Evolutionary conservation across 2,113 vertebrate genomes (phyloP).

Genomic region (Paracanthobrama guichenoti): DNA sequence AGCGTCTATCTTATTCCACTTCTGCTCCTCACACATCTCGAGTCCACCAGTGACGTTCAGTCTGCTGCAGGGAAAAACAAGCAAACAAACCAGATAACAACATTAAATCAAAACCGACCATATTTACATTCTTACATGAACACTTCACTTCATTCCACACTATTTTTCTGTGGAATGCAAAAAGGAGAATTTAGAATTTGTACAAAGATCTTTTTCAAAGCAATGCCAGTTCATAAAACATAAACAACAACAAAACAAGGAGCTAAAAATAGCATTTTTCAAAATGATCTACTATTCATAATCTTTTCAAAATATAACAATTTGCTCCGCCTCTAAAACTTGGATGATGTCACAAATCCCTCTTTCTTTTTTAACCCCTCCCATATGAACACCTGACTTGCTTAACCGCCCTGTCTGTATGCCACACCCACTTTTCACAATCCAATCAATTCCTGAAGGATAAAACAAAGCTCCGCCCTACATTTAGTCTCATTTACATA

Average conservation of each 20-base stretch:
- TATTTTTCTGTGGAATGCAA: not conserved
- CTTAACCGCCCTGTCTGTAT: not conserved
- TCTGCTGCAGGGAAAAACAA: slow-evolving; percentile 2
- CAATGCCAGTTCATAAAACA: not conserved
- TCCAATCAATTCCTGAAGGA: not conserved
- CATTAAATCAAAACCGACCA: not conserved
- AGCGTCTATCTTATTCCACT: slow-evolving; percentile 50
- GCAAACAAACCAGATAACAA: not conserved
- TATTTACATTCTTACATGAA: not conserved
- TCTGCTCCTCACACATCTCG: not conserved
- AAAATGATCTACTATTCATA: not conserved
- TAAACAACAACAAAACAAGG: not conserved
- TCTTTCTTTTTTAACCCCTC: not conserved
- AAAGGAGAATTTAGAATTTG: no score
- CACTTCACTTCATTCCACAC: not conserved
- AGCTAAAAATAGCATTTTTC: not conserved
- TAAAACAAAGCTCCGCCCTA: not conserved
- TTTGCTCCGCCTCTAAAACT: not conserved
- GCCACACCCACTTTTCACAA: not conserved
- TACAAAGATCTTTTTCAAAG: not conserved
- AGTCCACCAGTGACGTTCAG: not conserved
- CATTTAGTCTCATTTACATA: not conserved
- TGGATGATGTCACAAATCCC: not conserved
- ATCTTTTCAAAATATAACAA: not conserved
- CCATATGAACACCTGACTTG: not conserved